Evolutionary conservation across 2,113 vertebrate species (phyloP).

Genomic region (Rutilus rutilus): DNA sequence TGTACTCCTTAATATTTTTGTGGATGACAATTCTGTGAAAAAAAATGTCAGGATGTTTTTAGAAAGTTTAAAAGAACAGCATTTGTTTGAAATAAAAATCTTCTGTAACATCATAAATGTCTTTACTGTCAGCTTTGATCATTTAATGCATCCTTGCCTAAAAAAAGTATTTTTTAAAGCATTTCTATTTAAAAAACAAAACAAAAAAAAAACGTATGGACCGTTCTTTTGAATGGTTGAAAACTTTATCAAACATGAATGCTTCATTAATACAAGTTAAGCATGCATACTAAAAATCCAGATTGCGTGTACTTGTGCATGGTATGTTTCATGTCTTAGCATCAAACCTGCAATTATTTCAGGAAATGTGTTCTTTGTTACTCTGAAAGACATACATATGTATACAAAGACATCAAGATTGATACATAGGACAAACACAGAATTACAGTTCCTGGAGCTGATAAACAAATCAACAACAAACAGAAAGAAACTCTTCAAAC

Average conservation of each 20-base stretch:
- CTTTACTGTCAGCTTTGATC: no score
- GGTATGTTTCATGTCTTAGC: neutral
- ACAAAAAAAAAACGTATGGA: no score
- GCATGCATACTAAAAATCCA: neutral
- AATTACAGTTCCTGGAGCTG: neutral
- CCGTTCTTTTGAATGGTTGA: neutral
- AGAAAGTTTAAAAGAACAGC: no score
- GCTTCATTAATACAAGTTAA: neutral
- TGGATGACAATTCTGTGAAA: no score
- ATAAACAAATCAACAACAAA: constrained; percentile 3
- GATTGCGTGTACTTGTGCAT: no score
- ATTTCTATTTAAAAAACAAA: no score
- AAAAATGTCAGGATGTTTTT: no score
- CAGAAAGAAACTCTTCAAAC: constrained; percentile 4
- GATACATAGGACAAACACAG: neutral
- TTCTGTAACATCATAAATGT: no score
- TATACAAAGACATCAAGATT: constrained; percentile 1
- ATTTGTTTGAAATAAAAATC: no score
- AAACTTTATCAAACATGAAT: neutral
- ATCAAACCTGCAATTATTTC: constrained; percentile 17
- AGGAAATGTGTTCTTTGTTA: neutral
- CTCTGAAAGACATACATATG: neutral
- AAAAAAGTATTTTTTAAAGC: neutral
- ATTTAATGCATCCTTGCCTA: no score
- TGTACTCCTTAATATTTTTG: neutral